phyloP scores from a whole-genome alignment of 1,140 invertebrate species.

The Zaprionus africanus region DNA sequence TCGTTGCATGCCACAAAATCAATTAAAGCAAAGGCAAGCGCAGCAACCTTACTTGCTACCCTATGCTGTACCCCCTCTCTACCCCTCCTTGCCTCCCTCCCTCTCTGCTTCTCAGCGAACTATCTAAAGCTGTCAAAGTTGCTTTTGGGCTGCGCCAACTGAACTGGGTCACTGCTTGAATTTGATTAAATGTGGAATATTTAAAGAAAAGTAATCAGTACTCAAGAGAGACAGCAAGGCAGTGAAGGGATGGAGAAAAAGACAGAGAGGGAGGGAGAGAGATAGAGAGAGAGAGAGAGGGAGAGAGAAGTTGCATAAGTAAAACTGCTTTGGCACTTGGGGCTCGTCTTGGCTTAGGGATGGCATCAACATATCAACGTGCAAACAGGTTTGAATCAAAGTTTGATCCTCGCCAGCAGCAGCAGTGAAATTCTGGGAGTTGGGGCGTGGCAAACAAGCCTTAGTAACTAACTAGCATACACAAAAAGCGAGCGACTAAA shows the following conservation, averaged over 20 bases:
- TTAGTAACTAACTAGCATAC: conserved; percentile 50
- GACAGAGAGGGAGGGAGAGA: not conserved
- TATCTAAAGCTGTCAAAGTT: conserved; percentile 61
- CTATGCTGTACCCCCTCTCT: too few species aligned
- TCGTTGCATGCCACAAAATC: conserved; percentile 74
- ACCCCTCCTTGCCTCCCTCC: not conserved
- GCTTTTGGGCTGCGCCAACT: conserved; percentile 19
- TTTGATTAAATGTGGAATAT: conserved; percentile 56
- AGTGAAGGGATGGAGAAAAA: not conserved
- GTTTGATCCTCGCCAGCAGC: conserved; percentile 65
- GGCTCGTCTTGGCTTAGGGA: conserved; percentile 22
- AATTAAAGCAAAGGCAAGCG: conserved; percentile 57
- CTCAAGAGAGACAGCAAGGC: not conserved
- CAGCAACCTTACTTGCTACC: too few species aligned
- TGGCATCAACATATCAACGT: conserved; percentile 52
- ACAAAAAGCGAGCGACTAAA: conserved; percentile 34
- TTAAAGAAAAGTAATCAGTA: conserved; percentile 29
- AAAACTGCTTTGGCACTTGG: not conserved
- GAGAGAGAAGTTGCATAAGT: too few species aligned
- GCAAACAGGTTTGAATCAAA: conserved; percentile 59
- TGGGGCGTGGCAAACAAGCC: conserved; percentile 25
- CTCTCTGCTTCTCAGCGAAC: conserved; percentile 29
- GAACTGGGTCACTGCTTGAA: conserved; percentile 61
- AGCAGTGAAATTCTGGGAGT: not conserved
- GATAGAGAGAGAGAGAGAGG: not conserved